Conservation (phyloP, 2,797 vertebrate species). For the Poecilia wingei region DNA sequence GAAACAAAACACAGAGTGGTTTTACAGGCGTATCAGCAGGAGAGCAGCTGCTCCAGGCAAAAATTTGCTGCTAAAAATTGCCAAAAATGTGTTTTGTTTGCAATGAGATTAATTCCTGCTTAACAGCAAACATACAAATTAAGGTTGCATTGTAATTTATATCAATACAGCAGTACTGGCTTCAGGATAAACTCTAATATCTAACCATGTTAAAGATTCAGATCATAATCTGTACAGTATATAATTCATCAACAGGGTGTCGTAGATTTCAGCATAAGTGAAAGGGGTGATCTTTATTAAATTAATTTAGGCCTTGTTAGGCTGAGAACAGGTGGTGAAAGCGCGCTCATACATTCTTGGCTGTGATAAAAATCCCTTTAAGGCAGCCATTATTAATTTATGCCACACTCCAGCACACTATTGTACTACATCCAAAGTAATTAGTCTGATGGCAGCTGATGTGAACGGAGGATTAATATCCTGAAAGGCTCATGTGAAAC, state of each 20-base stretch:
- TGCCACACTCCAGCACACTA: conserved; percentile 71
- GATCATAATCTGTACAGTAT: conserved; percentile 2
- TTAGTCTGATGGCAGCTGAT: conserved; percentile 82
- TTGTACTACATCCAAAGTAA: conserved; percentile 83
- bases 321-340: conserved; percentile 64
- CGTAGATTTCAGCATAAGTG: conserved; percentile 13
- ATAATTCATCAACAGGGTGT: conserved; percentile 2
- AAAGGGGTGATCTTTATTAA: conserved; percentile 42
- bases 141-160: background rate
- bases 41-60: background rate
- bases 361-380: conserved; percentile 80
- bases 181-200: conserved; percentile 4
- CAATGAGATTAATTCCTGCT: conserved; percentile 1
- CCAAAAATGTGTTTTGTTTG: background rate
- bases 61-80: background rate
- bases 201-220: background rate
- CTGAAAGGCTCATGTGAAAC: conserved; percentile 79
- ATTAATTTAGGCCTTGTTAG: conserved; percentile 52
- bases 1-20: background rate
- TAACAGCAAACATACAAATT: background rate
- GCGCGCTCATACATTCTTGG: conserved; percentile 64
- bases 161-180: background rate
- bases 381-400: conserved; percentile 82
- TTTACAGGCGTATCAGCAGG: background rate
- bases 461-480: conserved; percentile 78